These are phyloP conservation scores for Pollachius pollachius DNA, from an alignment of 2,113 vertebrate species.

Conservation along the genomic window DNA sequence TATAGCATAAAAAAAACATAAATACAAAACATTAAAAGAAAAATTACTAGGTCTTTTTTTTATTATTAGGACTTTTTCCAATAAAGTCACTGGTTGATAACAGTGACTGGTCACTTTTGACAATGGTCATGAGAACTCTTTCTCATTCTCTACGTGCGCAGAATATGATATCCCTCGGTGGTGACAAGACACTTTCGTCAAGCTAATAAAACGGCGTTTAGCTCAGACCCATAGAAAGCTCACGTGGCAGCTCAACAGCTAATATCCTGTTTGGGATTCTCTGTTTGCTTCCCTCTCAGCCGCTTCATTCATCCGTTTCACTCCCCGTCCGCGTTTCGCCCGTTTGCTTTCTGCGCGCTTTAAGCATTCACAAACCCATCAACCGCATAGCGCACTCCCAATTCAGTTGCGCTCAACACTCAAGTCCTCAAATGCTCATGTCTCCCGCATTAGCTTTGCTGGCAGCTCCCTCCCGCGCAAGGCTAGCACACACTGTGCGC, in stretches of 20 bases:
- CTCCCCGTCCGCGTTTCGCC: not conserved
- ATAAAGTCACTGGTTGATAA: no score
- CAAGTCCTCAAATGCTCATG: conserved; percentile 19
- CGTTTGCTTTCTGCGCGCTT: not conserved
- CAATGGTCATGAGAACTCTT: no score
- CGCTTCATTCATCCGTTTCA: conserved; percentile 40
- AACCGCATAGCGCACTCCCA: conserved; percentile 23
- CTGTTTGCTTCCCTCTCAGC: conserved; percentile 20
- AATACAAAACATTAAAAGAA: no score
- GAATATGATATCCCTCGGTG: conserved; percentile 14
- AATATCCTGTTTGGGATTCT: conserved; percentile 27
- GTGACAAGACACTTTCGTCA: conserved; percentile 8
- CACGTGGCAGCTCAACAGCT: conserved; percentile 43
- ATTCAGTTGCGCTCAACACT: conserved; percentile 33
- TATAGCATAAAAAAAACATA: no score
- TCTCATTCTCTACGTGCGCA: conserved; percentile 35
- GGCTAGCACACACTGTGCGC: conserved; percentile 59
- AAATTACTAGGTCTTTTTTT: no score
- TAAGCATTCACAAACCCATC: conserved; percentile 11
- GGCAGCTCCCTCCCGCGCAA: conserved; percentile 30
- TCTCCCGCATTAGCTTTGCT: conserved; percentile 36
- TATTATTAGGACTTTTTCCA: no score
- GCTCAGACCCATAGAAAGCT: conserved; percentile 24
- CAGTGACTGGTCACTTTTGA: no score
- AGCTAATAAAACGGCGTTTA: conserved; percentile 32